Percentiles rank a stretch among this genome's conserved stretches.
Evolutionary conservation across 1,140 invertebrate genomes (phyloP).

Genomic region (Heliconius eleuchia): DNA sequence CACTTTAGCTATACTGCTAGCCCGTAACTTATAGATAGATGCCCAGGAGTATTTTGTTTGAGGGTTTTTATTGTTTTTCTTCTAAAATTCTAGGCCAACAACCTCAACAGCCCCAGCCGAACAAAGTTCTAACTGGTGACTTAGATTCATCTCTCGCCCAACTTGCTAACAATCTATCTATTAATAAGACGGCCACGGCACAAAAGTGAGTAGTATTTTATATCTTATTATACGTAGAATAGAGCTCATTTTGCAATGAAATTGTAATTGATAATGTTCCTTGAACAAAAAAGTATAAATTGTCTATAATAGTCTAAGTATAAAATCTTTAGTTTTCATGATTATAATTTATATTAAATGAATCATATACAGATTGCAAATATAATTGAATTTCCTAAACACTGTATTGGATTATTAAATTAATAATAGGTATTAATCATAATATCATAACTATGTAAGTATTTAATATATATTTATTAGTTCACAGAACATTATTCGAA

Average conservation of each 20-base stretch:
- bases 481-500: neutral
- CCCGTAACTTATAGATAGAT: neutral
- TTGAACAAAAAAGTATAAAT: neutral
- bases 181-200: constrained; percentile 89
- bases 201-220: constrained; percentile 62
- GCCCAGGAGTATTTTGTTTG: neutral
- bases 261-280: neutral
- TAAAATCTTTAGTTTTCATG: neutral
- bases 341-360: too few relatives aligned
- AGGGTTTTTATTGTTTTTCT: neutral
- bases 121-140: constrained; percentile 93
- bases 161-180: constrained; percentile 94
- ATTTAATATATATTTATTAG: neutral
- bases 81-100: constrained; percentile 70
- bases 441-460: too few relatives aligned
- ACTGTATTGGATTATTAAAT: too few relatives aligned
- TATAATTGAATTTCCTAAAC: too few relatives aligned
- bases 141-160: constrained; percentile 95
- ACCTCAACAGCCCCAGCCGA: constrained; percentile 79
- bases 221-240: neutral
- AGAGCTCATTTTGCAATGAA: constrained; percentile 4
- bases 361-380: too few relatives aligned
- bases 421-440: too few relatives aligned
- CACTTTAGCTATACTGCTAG: neutral
- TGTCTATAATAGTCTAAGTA: too few relatives aligned